These are phyloP conservation scores for Nyleta sp. DNA, from an alignment of 2,888 invertebrate genomes.

Conservation along the genomic window DNA sequence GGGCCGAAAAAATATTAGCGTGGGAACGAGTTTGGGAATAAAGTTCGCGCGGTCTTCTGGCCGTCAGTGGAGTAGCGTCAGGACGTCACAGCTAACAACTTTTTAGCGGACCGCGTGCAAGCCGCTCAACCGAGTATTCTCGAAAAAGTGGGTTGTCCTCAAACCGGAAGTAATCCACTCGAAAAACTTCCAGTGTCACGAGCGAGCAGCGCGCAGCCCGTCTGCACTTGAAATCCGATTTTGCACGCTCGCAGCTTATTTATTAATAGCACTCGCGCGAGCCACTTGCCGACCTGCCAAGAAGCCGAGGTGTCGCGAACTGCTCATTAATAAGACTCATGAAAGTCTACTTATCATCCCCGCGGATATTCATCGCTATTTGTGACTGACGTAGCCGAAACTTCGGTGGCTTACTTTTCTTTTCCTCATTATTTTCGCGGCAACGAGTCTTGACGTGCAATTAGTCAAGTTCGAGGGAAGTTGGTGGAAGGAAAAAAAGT, in stretches of 20 bases:
- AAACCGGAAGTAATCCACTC: constrained; percentile 69
- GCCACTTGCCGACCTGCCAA: constrained; percentile 32
- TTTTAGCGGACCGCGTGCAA: constrained; percentile 35
- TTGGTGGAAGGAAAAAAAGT: not conserved
- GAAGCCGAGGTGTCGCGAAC: constrained; percentile 19
- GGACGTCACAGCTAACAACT: constrained; percentile 56
- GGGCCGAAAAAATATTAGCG: constrained; percentile 13
- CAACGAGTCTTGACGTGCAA: constrained; percentile 23
- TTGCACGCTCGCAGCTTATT: constrained; percentile 45
- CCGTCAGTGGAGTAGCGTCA: constrained; percentile 36
- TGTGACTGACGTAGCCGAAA: constrained; percentile 7
- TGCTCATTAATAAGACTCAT: constrained; percentile 38
- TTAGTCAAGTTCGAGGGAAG: constrained; percentile 13
- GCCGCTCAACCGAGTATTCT: constrained; percentile 54
- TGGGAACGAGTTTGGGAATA: constrained; percentile 12
- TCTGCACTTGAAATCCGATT: constrained; percentile 53
- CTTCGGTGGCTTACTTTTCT: constrained; percentile 15
- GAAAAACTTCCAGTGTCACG: constrained; percentile 63
- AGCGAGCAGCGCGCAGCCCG: constrained; percentile 34
- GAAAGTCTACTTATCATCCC: constrained; percentile 33
- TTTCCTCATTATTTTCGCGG: constrained; percentile 5
- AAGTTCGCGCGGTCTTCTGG: constrained; percentile 31
- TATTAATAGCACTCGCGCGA: constrained; percentile 45
- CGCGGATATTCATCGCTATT: constrained; percentile 25
- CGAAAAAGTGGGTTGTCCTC: constrained; percentile 65